Percentiles rank a stretch among this genome's conserved stretches.
These are phyloP conservation scores for Apistogramma diplotaenia DNA, from an alignment of 2,113 vertebrate species.

Conservation along the genomic window DNA sequence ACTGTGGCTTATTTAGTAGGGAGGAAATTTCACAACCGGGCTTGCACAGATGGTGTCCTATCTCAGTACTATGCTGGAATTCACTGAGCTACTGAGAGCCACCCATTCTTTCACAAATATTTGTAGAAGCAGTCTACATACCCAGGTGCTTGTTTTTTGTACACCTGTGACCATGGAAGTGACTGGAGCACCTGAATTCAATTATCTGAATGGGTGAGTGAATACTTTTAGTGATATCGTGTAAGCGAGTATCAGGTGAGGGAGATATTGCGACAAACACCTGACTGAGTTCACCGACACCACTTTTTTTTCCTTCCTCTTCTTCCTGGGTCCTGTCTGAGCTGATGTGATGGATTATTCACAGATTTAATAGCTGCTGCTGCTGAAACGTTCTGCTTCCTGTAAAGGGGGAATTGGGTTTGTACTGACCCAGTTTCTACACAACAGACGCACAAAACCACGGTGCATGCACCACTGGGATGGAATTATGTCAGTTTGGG, in stretches of 20 bases:
- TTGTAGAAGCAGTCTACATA: too few relatives aligned
- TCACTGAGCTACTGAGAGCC: too few relatives aligned
- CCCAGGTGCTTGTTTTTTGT: too few relatives aligned
- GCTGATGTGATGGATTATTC: constrained; percentile 64
- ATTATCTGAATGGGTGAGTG: too few relatives aligned
- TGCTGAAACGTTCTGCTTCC: constrained; percentile 38
- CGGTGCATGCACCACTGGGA: not conserved
- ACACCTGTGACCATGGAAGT: too few relatives aligned
- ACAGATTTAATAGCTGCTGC: constrained; percentile 47
- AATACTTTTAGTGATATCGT: too few relatives aligned
- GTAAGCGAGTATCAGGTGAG: not conserved
- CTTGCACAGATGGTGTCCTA: too few relatives aligned
- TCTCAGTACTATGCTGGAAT: too few relatives aligned
- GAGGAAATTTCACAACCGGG: too few relatives aligned
- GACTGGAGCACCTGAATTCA: too few relatives aligned
- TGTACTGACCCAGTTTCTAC: constrained; percentile 66
- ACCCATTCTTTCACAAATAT: too few relatives aligned
- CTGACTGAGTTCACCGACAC: not conserved
- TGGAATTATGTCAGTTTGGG: constrained; percentile 7
- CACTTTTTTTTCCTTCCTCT: not conserved
- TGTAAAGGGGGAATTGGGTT: constrained; percentile 22
- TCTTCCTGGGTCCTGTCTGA: not conserved
- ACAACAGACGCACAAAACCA: constrained; percentile 17
- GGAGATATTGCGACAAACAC: constrained; percentile 21
- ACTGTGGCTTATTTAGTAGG: too few relatives aligned